Evolutionary conservation across 2,888 invertebrate genomes (phyloP), one percentile per base, ranked within the genome.

Genomic region (Neoscelio sp.): DNA sequence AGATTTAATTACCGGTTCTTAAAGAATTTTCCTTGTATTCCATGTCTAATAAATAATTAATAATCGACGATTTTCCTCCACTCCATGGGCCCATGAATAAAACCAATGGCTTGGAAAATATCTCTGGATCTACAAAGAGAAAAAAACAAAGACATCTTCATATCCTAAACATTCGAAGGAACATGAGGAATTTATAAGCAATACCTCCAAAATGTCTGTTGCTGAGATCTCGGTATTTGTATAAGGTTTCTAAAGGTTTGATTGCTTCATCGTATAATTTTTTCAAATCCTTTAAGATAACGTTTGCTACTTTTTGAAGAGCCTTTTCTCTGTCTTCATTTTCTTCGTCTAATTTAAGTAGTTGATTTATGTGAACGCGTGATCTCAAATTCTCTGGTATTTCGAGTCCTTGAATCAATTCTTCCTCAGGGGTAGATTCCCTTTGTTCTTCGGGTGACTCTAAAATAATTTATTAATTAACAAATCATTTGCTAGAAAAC

Each of bases 1-100:
- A n/a, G n/a, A n/a, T n/a, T n/a, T 60, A 33, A 28, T 50, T 92
- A 97, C 98, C 98, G 90, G 97, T 97, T 92, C 96, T 94, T 81
- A 98, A 91, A 71, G 97, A 95, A 89, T 95, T 94, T 83, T 95
- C 93, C 20, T 95, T 95, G 88, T 96, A 96, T 90, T 98, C 97
- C 82, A 96, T 95, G 77, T 96, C 96, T 35, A 97, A 93, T 81
- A 98, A 92, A 91, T 98, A 98, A 91, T 98, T 98, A 80, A 98
- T 94, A 83, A 98, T 96, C 58, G 97, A 95, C 0, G 98, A 97
- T 92, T 98, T 98, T 80, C 98, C 98, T 73, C 98, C 97, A 87
- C 97, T 97, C 97, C 98, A 98, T 33, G 98, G 98, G 38, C 98
- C 98, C 96, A 98, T 96, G 87, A 98, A 97, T 2, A 98, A 92